Base-by-base conservation (phyloP, 2,888 invertebrate species). In the Himalopsyche kuldschensis region DNA sequence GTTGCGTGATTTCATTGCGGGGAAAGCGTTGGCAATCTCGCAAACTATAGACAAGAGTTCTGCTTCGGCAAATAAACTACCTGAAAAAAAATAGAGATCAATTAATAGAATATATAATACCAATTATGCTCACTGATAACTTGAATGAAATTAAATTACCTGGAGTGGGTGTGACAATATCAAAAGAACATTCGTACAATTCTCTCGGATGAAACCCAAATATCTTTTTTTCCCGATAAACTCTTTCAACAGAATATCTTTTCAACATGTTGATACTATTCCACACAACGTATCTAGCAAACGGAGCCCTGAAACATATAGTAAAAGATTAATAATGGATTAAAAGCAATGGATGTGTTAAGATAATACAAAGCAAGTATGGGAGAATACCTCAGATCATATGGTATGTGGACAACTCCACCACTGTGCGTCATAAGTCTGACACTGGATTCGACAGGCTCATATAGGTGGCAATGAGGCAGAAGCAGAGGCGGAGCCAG, bases 181-280 rank as follows among this genome's bases (percentile, higher is more conserved):
- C 99, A 89, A 98, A 98, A 1, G 97, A 97, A 89, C 97, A 97
- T 89, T 98, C 98, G 82, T 95, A 94, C 24, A 96, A 93, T 90
- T 98, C 98, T 85, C 95, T 93, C 0, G 99, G 99, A 90, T 98
- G 97, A 87, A 96, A 95, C 0, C 97, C 97, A 83, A 92, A 92
- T 3, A 94, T 94, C 87, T 95, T 94, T 87, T 95, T 94, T 88
- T 97, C 96, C 83, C 97, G 92, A 88, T 95, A 99, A 1, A 98
- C 97, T 79, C 96, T 93, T 87, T 97, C 97, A 6, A 98, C 94
- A 0, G 95, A 94, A 89, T 96, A 99, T 78, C 99, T 93, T 86
- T 97, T 95, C 88, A 98, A 92, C 87, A 94, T 93, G 77, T 94
- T 94, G 0, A 97, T 94, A 3, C 94, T 94, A 86, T 95, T 95